phyloP scores from a whole-genome alignment of 2,797 vertebrate species.

The Lemur catta region DNA sequence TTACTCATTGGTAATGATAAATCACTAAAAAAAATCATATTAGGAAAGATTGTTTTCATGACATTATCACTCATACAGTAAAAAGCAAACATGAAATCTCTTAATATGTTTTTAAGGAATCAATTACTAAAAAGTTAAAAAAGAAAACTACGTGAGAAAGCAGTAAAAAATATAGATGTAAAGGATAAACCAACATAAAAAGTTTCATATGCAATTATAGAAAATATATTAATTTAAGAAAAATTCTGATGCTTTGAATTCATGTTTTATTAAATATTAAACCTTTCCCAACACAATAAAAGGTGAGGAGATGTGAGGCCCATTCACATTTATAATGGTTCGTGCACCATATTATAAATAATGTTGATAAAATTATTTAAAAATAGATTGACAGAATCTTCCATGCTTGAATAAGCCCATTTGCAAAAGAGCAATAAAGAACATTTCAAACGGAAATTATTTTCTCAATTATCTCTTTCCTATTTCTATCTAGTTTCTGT shows the following conservation, averaged over 20 bases:
- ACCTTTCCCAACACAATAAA: not conserved
- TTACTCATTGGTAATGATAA: not conserved
- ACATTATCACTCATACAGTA: not conserved
- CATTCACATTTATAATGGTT: not conserved
- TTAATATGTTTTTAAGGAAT: conserved; percentile 11
- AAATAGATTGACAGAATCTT: not conserved
- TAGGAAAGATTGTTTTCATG: not conserved
- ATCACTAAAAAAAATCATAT: not conserved
- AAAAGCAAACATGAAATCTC: not conserved
- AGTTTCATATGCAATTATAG: not conserved
- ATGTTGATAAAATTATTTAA: not conserved
- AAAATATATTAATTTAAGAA: conserved; percentile 7
- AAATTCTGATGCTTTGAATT: not conserved
- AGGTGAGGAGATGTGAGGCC: not conserved
- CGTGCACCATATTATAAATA: not conserved
- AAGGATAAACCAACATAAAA: not conserved
- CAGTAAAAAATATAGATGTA: not conserved
- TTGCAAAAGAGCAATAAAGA: conserved; percentile 15
- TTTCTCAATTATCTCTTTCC: not conserved
- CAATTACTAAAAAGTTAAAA: not conserved
- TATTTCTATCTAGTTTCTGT: not conserved
- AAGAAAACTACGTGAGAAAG: not conserved
- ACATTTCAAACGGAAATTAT: not conserved
- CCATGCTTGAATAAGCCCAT: conserved; percentile 25
- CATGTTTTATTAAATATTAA: not conserved